A percentile compares a stretch with the other conserved stretches of the same genome.
Conservation (phyloP, 2,113 vertebrate species). For the Perca schrenkii region DNA sequence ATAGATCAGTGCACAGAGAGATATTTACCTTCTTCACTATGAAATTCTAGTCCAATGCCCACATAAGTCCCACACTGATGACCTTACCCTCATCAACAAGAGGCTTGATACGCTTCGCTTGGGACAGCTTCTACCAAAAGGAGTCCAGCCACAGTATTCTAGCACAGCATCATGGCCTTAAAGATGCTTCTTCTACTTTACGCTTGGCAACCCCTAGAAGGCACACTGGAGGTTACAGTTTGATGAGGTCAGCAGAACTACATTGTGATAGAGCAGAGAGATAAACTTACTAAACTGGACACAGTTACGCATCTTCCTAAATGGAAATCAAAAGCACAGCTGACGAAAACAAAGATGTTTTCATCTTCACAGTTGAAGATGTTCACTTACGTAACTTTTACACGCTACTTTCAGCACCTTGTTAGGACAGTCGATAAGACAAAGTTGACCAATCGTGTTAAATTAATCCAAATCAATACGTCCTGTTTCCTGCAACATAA, state of each 20-base stretch:
- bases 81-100: constrained; percentile 7
- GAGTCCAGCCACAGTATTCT: constrained; percentile 12
- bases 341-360: neutral
- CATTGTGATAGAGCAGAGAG: neutral
- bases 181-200: constrained; percentile 11
- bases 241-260: constrained; percentile 4
- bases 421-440: neutral
- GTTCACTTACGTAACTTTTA: neutral
- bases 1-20: neutral
- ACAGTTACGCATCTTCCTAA: neutral
- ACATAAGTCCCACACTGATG: neutral
- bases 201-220: neutral
- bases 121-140: neutral
- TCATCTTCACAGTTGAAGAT: too few relatives aligned
- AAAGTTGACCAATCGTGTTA: neutral
- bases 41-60: neutral
- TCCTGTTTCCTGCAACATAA: constrained; percentile 2
- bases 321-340: neutral
- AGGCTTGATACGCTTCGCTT: neutral
- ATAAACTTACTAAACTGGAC: neutral
- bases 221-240: neutral
- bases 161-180: neutral
- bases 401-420: constrained; percentile 1
- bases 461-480: constrained; percentile 14
- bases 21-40: neutral